Evolutionary conservation across 2,113 vertebrate genomes (phyloP).

Genomic region (Semicossyphus pulcher): DNA sequence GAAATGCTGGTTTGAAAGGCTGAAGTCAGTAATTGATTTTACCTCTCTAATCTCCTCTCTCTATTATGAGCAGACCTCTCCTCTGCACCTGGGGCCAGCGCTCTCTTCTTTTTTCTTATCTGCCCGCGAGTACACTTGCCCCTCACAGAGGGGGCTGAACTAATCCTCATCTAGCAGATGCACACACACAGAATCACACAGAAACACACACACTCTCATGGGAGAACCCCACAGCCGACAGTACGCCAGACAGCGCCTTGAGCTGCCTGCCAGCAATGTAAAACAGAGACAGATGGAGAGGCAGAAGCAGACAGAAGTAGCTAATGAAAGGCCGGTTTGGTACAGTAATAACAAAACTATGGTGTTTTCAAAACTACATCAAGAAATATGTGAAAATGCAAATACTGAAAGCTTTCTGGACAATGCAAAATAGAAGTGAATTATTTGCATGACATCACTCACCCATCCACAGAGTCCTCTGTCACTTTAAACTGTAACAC

Average conservation of each 20-base stretch:
- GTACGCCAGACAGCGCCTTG: conserved; percentile 62
- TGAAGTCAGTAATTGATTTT: conserved; percentile 60
- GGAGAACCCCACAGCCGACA: conserved; percentile 31
- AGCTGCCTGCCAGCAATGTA: conserved; percentile 62
- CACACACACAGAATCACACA: conserved; percentile 27
- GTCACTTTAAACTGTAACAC: background rate
- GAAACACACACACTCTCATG: background rate
- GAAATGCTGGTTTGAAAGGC: conserved; percentile 40
- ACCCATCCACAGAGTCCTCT: conserved; percentile 8
- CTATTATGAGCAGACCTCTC: conserved; percentile 57
- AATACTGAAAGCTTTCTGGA: background rate
- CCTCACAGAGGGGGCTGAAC: conserved; percentile 26
- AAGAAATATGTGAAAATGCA: conserved; percentile 1
- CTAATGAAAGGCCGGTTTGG: conserved; percentile 3
- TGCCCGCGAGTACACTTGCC: conserved; percentile 33
- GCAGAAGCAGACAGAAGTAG: conserved; percentile 39
- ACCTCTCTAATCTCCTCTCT: conserved; percentile 55
- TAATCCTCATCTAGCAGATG: conserved; percentile 56
- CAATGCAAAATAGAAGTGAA: background rate
- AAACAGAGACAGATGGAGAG: conserved; percentile 59
- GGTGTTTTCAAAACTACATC: background rate
- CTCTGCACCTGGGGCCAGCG: conserved; percentile 70
- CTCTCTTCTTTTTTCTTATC: conserved; percentile 46
- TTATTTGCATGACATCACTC: conserved; percentile 7
- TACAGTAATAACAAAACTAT: background rate